These are phyloP conservation scores for Aplysina aerophoba DNA, from an alignment of 37 sponge, comb jelly and placozoan species.

Conservation along the genomic window DNA sequence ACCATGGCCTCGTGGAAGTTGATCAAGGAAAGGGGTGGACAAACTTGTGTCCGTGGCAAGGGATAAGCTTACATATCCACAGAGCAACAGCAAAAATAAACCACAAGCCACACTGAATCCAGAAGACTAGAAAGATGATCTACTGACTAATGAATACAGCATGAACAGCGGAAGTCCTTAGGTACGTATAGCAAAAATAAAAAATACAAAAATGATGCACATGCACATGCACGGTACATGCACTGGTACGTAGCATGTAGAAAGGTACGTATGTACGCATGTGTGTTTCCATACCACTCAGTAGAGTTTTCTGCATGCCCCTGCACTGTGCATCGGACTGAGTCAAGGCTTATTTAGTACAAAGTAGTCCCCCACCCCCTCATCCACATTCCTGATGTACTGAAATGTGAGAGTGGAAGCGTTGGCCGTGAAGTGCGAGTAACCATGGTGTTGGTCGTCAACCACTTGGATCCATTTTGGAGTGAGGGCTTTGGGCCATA, in stretches of 20 bases:
- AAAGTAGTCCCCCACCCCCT: constrained; percentile 43
- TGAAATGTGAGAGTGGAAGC: constrained; percentile 59
- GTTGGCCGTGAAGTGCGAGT: constrained; percentile 59
- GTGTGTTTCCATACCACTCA: no score
- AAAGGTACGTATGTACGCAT: no score
- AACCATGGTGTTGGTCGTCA: constrained; percentile 71
- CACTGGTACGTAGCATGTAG: no score
- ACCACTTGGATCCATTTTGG: constrained; percentile 35
- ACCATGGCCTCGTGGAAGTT: constrained; percentile 2
- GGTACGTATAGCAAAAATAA: no score
- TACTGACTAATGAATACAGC: no score
- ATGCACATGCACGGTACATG: no score
- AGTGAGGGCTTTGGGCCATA: constrained; percentile 17
- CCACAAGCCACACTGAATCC: no score
- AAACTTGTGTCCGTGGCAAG: not conserved
- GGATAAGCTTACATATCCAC: not conserved
- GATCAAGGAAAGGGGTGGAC: constrained; percentile 1
- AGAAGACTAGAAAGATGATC: no score
- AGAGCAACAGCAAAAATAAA: not conserved
- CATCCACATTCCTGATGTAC: constrained; percentile 67
- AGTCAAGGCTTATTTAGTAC: constrained; percentile 28
- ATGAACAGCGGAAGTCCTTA: no score
- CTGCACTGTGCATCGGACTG: no score
- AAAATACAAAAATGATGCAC: no score
- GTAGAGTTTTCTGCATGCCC: no score